Percentiles rank a stretch among this genome's conserved stretches.
phyloP scores from a whole-genome alignment of 2,888 invertebrate genomes.

The Leptothorax acervorum region DNA sequence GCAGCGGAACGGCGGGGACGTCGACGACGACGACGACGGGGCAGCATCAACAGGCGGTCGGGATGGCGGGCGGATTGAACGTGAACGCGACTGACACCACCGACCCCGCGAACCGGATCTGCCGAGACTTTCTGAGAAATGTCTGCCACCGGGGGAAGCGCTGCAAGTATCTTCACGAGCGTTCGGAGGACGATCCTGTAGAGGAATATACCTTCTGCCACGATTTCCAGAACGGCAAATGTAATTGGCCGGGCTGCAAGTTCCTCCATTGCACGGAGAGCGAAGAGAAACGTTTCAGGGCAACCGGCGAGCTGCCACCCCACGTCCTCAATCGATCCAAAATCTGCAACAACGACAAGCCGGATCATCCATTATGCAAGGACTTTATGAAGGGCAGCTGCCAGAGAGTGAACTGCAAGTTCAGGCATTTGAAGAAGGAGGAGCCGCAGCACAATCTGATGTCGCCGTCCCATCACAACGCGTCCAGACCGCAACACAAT shows the following conservation, averaged over 20 bases:
- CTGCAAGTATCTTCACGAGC: constrained; percentile 87
- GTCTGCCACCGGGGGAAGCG: constrained; percentile 87
- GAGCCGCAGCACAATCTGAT: constrained; percentile 79
- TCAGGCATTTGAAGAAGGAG: constrained; percentile 81
- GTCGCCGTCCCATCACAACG: constrained; percentile 76
- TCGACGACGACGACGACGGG: neutral
- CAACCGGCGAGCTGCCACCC: constrained; percentile 90
- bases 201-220: constrained; percentile 87
- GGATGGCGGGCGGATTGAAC: constrained; percentile 75
- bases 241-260: constrained; percentile 91
- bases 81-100: constrained; percentile 74
- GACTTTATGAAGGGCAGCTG: constrained; percentile 86
- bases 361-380: constrained; percentile 86
- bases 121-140: constrained; percentile 88
- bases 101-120: constrained; percentile 83
- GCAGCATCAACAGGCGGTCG: constrained; percentile 39
- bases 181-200: constrained; percentile 82
- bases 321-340: constrained; percentile 84
- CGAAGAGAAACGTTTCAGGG: constrained; percentile 91
- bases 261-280: constrained; percentile 92
- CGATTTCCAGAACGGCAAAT: constrained; percentile 91
- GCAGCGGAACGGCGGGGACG: constrained; percentile 4
- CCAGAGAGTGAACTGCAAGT: constrained; percentile 83
- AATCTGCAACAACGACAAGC: constrained; percentile 81
- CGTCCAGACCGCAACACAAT: constrained; percentile 79